Evolutionary conservation across 2,113 vertebrate species (phyloP), one percentile per base, ranked within the genome.

Genomic region (Ibidorhyncha struthersii): DNA sequence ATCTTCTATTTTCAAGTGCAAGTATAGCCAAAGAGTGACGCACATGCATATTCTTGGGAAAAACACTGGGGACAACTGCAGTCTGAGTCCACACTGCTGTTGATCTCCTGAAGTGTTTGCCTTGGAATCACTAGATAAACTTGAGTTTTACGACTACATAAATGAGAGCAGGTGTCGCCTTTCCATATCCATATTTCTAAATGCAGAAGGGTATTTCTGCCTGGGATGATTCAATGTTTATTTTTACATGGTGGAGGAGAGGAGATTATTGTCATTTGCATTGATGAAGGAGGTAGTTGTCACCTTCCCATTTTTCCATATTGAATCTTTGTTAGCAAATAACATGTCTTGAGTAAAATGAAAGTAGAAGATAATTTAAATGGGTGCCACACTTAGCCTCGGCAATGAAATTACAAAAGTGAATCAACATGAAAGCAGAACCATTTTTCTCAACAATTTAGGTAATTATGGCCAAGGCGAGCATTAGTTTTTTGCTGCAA

Each of bases 391-490:
- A 81, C 90, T 96, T 84, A 94, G 80, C 93, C 89, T 84, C 14
- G 0, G 94, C 81, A 89, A 84, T n/a, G 81, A 96, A 89, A 94
- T 95, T 91, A 95, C 91, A 94, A 85, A 97, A 92, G 93, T 86
- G 89, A 97, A 97, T 96, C 93, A 89, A 96, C 94, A 85, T 76
- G 89, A 97, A 96, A 91, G 93, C 93, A 82, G 73, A 93, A 96
- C 20, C 1, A 14, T 87, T 91, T 96, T 92, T 18, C 91, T 87
- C 86, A 29, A 96, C 81, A 95, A 87, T 96, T 94, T 92, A 79
- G 72, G 83, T 95, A 97, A 96, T 96, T 96, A 87, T 53, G 96
- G 93, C 82, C 95, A 93, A 97, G 81, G 53, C 80, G 76, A 77
- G 29, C 89, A 74, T 87, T 77, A 84, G 63, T 62, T 96, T 84